phyloP scores from a whole-genome alignment of 2,113 vertebrate species.

The Acanthisitta chloris region DNA sequence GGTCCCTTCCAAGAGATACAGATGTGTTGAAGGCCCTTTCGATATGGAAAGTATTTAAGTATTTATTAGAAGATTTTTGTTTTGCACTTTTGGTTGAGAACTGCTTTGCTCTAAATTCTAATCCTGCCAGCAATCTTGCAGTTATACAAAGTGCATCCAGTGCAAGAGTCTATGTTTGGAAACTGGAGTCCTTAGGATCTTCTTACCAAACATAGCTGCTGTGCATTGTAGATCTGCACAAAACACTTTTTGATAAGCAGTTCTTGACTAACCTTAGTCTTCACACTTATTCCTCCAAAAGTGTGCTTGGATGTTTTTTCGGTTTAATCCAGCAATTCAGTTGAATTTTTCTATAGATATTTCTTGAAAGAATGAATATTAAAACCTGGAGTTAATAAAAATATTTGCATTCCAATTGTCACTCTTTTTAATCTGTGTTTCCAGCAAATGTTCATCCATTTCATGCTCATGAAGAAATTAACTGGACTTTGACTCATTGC shows the following conservation, averaged over 20 bases:
- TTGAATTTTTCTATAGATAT: neutral
- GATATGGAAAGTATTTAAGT: neutral
- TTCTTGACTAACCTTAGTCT: neutral
- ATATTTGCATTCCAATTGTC: neutral
- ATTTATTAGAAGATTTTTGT: neutral
- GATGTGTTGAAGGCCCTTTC: neutral
- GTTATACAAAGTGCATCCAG: neutral
- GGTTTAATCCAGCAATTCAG: neutral
- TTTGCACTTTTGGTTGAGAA: neutral
- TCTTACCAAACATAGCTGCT: neutral
- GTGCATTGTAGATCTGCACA: neutral
- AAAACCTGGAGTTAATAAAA: neutral
- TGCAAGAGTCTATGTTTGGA: rapidly evolving
- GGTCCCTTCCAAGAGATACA: neutral
- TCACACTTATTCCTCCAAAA: neutral
- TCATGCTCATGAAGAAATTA: neutral
- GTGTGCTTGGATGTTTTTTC: neutral
- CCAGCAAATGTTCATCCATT: neutral
- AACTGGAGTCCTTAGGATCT: neutral
- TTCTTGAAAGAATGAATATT: neutral
- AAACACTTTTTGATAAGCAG: neutral
- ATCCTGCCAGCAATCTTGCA: neutral
- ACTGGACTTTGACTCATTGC: neutral
- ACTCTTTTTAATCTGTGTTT: neutral
- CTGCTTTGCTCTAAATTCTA: neutral